A percentile compares a stretch with the other conserved stretches of the same genome.
These are phyloP conservation scores for Mimas tiliae DNA, from an alignment of 2,888 invertebrate genomes.

Conservation along the genomic window DNA sequence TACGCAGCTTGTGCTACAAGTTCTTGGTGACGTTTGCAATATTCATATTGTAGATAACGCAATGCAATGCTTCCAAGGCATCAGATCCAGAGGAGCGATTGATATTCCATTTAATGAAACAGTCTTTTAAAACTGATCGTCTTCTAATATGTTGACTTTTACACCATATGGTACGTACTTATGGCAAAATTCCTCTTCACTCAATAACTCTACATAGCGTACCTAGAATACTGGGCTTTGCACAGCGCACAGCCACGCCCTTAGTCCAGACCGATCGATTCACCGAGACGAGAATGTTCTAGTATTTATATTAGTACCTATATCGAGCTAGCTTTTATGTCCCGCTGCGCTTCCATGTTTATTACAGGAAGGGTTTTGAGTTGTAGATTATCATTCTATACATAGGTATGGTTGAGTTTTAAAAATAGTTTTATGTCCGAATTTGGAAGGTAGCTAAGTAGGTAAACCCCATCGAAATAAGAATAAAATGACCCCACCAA, in stretches of 20 bases:
- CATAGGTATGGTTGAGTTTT: not conserved
- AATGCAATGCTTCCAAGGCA: too few relatives aligned
- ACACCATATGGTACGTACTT: too few relatives aligned
- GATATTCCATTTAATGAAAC: too few relatives aligned
- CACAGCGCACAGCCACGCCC: slow-evolving; percentile 1
- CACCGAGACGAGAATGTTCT: not conserved
- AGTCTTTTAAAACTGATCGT: too few relatives aligned
- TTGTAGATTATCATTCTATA: not conserved
- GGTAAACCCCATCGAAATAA: too few relatives aligned
- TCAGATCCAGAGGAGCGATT: too few relatives aligned
- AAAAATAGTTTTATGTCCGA: not conserved
- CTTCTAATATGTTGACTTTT: too few relatives aligned
- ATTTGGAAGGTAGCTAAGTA: not conserved
- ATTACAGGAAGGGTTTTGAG: not conserved
- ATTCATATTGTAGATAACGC: too few relatives aligned
- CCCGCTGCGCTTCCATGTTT: not conserved
- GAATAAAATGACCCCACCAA: too few relatives aligned
- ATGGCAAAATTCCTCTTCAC: too few relatives aligned
- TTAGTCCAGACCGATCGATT: slow-evolving; percentile 5
- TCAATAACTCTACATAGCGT: not conserved
- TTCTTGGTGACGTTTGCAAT: too few relatives aligned
- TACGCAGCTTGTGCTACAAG: too few relatives aligned
- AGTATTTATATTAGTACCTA: slow-evolving; percentile 1
- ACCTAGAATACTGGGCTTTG: not conserved
- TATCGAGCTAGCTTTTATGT: not conserved